A percentile compares a stretch with the other conserved stretches of the same genome.
These are phyloP conservation scores for Ostrea denselamellosa DNA, from an alignment of 1,140 invertebrate species.

Conservation along the genomic window DNA sequence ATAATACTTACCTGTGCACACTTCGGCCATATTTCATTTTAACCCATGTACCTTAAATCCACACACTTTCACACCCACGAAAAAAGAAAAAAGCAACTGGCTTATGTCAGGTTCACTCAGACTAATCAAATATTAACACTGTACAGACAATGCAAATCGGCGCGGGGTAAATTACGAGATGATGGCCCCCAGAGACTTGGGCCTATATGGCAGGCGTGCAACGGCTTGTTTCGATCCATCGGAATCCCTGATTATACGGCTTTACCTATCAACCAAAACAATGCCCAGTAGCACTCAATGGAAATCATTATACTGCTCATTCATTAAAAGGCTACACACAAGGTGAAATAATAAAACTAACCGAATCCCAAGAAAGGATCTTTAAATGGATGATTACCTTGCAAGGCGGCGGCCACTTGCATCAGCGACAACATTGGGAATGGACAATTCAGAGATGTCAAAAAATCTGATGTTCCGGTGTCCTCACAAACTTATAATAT, in stretches of 20 bases:
- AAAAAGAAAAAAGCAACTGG: neutral
- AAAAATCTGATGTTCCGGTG: neutral
- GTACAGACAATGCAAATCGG: neutral
- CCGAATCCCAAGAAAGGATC: neutral
- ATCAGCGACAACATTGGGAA: constrained; percentile 25
- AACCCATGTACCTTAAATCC: constrained; percentile 4
- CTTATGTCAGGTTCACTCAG: neutral
- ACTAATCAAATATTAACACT: constrained; percentile 31
- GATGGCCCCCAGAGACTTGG: neutral
- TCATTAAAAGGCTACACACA: constrained; percentile 7
- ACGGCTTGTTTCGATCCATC: neutral
- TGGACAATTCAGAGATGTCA: neutral
- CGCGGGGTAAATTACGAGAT: neutral
- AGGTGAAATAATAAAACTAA: constrained; percentile 19
- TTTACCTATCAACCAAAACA: constrained; percentile 9
- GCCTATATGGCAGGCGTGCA: neutral
- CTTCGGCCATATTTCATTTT: constrained; percentile 15
- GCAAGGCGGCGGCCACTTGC: constrained; percentile 9
- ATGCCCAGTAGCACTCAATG: neutral
- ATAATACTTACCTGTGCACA: neutral
- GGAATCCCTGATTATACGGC: neutral
- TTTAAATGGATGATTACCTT: constrained; percentile 23
- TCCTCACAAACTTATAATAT: neutral
- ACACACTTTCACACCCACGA: neutral
- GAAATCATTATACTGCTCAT: neutral